Base-by-base conservation (phyloP, 2,113 vertebrate species). In the Tauraco erythrolophus region DNA sequence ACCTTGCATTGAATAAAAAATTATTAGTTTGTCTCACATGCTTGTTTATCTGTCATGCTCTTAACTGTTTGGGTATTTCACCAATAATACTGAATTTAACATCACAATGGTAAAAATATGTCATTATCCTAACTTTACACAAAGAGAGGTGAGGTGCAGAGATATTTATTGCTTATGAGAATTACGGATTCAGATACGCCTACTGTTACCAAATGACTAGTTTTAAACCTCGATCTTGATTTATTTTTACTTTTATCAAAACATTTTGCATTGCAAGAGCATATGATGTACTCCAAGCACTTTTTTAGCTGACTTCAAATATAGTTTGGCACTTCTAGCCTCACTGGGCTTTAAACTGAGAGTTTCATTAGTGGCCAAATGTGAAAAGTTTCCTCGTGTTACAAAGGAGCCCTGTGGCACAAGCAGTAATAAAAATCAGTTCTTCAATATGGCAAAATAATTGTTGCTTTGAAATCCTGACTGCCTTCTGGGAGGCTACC, bases 11-110 rank as follows among this genome's bases (percentile, higher is more conserved):
- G 87, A 95, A 94, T 84, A 80, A 87, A 89, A 96, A 94, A 95
- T 53, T 85, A 94, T 76, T 92, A 87, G 79, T 96, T 95, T 95
- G 88, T 92, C 74, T 97, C 72, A 75, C 35, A 25, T 58, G 22
- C 89, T 90, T 94, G 48, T 81, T 94, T 94, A 84, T 91, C 89
- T 97, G 74, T 94, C 77, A 89, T 57, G 50, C 80, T 96, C 48
- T 95, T 86, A 91, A 66, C 65, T 0, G 1, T 88, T 91, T 64
- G 45, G 14, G 28, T 87, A 64, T 39, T 87, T 95, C 69, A 91
- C 72, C 89, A 92, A 79, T 87, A 95, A 53, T 72, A 89, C 77
- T 57, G 70, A 84, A 76, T 91, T 94, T 87, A 91, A 79, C 87
- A 95, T 91, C 65, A 89, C 69, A 94, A 35, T 65, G 57, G 76